Evolutionary conservation across 2,888 invertebrate species (phyloP).

Genomic region (Reticulitermes lucifugus): DNA sequence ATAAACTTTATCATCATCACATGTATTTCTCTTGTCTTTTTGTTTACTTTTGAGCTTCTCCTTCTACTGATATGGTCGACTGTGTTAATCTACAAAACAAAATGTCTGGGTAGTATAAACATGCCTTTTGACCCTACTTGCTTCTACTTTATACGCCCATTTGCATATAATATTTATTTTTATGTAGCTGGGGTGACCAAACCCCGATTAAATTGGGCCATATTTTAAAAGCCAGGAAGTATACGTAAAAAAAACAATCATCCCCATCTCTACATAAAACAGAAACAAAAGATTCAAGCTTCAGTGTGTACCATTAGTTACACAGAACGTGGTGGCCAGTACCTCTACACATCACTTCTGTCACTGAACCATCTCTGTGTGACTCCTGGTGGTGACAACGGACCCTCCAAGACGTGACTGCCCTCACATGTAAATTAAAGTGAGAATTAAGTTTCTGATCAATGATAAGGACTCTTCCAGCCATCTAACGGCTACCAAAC

Average conservation of each 20-base stretch:
- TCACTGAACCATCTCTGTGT: background rate
- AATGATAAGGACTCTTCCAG: background rate
- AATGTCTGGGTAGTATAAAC: no score
- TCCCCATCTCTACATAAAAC: no score
- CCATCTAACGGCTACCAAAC: background rate
- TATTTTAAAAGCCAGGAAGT: background rate
- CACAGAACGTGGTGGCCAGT: background rate
- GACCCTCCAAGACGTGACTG: background rate
- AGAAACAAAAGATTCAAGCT: no score
- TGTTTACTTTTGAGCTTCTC: no score
- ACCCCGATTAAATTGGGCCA: background rate
- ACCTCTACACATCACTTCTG: background rate
- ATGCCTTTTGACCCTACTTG: no score
- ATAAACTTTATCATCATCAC: no score
- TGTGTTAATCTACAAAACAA: no score
- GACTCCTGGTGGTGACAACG: background rate
- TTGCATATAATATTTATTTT: no score
- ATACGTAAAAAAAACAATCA: no score
- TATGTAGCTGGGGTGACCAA: background rate
- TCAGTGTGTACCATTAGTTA: background rate
- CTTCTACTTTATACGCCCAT: no score
- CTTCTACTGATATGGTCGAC: no score
- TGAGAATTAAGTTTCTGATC: slow-evolving; percentile 11
- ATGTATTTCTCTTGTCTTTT: no score
- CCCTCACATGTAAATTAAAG: slow-evolving; percentile 9